Evolutionary conservation across 2,797 vertebrate genomes (phyloP).

Genomic region (Melanogrammus aeglefinus): DNA sequence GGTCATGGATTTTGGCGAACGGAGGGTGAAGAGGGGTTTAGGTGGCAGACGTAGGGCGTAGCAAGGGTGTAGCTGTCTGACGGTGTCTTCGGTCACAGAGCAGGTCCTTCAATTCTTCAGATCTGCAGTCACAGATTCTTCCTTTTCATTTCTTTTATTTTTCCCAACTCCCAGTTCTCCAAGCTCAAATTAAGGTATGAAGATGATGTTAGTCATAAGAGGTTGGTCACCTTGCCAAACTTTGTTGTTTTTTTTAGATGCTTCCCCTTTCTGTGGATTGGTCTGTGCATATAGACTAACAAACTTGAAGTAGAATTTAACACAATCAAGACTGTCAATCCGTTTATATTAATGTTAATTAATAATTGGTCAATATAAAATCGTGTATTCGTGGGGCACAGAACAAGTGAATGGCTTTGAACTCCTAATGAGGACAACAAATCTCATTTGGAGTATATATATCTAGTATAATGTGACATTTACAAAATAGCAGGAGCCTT

Average conservation of each 20-base stretch:
- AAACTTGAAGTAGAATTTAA: too few species aligned
- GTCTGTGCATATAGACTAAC: neutral
- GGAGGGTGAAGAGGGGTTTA: neutral
- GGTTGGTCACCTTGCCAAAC: neutral
- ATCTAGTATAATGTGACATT: neutral
- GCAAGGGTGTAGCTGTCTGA: conserved; percentile 16
- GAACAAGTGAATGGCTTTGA: too few species aligned
- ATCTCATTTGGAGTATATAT: too few species aligned
- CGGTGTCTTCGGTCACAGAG: too few species aligned
- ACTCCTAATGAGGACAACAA: too few species aligned
- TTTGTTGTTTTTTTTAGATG: neutral
- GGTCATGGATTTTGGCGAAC: conserved; percentile 7
- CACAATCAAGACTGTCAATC: too few species aligned
- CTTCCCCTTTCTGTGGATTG: neutral
- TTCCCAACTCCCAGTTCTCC: too few species aligned
- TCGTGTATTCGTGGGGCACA: neutral
- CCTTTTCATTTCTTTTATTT: neutral
- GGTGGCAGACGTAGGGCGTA: conserved; percentile 38
- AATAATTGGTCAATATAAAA: conserved; percentile 22
- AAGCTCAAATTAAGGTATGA: too few species aligned
- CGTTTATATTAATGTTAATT: too few species aligned
- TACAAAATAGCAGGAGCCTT: conserved; percentile 51
- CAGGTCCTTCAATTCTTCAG: too few species aligned
- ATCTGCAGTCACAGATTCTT: too few species aligned
- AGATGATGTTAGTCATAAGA: neutral